These are phyloP conservation scores for Brachypterus glaber DNA, from an alignment of 2,888 invertebrate species.

Conservation along the genomic window DNA sequence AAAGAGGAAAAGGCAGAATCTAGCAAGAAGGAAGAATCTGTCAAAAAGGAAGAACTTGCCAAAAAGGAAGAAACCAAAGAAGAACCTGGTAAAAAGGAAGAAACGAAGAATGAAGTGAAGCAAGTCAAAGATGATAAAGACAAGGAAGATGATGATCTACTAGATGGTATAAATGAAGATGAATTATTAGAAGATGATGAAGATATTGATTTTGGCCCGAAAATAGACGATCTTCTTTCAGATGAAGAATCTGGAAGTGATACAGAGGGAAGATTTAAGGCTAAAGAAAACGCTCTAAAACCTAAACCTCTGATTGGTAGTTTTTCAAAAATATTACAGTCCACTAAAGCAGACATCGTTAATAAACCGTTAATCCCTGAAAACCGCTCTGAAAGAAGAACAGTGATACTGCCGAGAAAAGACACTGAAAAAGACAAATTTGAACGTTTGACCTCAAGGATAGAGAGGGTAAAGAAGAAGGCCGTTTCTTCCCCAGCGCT, in stretches of 20 bases:
- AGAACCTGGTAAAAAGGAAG: constrained; percentile 3
- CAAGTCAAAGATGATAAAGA: constrained; percentile 16
- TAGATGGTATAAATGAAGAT: constrained; percentile 22
- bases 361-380: constrained; percentile 10
- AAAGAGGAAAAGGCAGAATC: constrained; percentile 14
- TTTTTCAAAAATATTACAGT: constrained; percentile 26
- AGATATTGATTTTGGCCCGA: constrained; percentile 28
- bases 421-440: constrained; percentile 2
- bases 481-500: constrained; percentile 6
- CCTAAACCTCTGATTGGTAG: constrained; percentile 21
- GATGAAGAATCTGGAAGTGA: constrained; percentile 39
- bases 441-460: constrained; percentile 4
- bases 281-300: constrained; percentile 17
- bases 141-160: constrained; percentile 18
- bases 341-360: constrained; percentile 11
- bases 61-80: constrained; percentile 6
- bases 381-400: not conserved
- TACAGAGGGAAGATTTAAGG: constrained; percentile 38
- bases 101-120: constrained; percentile 7
- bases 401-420: not conserved
- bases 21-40: constrained; percentile 8
- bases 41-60: constrained; percentile 4
- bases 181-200: constrained; percentile 24
- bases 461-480: constrained; percentile 7
- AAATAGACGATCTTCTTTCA: constrained; percentile 36